Evolutionary conservation across 2,113 vertebrate genomes (phyloP), one percentile per base, ranked within the genome.

Genomic region (Callocephalon fimbriatum): DNA sequence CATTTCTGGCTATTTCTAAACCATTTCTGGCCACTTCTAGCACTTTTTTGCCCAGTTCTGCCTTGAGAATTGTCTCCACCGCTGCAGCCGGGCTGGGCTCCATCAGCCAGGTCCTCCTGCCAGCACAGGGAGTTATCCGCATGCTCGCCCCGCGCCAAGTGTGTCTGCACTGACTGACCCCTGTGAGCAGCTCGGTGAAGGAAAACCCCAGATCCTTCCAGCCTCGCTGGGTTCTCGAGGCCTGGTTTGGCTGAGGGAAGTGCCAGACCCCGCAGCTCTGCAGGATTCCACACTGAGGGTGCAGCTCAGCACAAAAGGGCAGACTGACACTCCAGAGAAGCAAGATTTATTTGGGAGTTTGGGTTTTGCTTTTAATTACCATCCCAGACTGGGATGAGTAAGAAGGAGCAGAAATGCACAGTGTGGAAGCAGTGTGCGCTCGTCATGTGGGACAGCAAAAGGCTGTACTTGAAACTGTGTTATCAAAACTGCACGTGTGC

Each of bases 71-170:
- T 71, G 83, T 19, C 83, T 81, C 61, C 76, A 87, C 68, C 14
- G 8, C 92, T 90, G 96, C 90, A 93, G 87, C 66, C 90, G 75
- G 83, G 26, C 93, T 62, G 95, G 91, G 84, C 88, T 91, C 71
- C 71, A 44, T 74, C 66, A 67, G 84, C 85, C 7, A 86, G 70
- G 83, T 93, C 86, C 42, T 19, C 51, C 90, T 81, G 12, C 86
- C 54, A 71, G 86, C 27, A 16, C 44, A 81, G 83, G 76, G 79
- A 75, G 22, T 91, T 90, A 88, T 67, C 86, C 51, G 44, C 32
- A 2, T 45, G 61, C 84, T 81, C 74, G 42, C 61, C 77, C 72
- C 3, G 0, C 44, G 92, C 85, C 63, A 71, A 0, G 58, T 86
- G 42, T 94, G 19, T 88, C 40, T 94, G 45, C 5, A 2, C 74